Evolutionary conservation across 2,888 invertebrate species (phyloP).

Genomic region (Macrosiphum euphorbiae): DNA sequence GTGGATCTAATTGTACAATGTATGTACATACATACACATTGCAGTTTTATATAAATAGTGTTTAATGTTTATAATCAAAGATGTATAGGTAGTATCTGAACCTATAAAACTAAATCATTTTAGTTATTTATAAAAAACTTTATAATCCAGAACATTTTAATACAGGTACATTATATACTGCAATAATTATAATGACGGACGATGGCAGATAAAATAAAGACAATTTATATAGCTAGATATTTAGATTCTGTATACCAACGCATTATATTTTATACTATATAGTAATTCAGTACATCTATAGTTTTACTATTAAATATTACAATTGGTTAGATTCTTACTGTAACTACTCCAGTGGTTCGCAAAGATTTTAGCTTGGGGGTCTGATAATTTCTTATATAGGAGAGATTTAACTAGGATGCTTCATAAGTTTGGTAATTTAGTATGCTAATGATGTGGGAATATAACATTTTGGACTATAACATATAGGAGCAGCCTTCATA

Average conservation of each 20-base stretch:
- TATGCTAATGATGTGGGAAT: neutral
- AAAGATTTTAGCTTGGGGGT: neutral
- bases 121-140: neutral
- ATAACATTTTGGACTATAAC: neutral
- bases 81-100: neutral
- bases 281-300: neutral
- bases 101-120: neutral
- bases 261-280: neutral
- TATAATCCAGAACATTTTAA: neutral
- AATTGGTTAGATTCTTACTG: neutral
- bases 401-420: neutral
- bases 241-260: neutral
- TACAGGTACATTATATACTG: neutral
- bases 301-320: neutral
- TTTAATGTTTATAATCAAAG: neutral
- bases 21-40: too few relatives aligned
- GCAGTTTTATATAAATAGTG: neutral
- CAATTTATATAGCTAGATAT: neutral
- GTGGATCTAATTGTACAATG: neutral
- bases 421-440: neutral
- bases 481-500: neutral
- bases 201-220: neutral
- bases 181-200: neutral
- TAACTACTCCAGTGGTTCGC: neutral
- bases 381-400: neutral